Base-by-base conservation (phyloP, 2,888 invertebrate genomes). In the Gari tellinella region DNA sequence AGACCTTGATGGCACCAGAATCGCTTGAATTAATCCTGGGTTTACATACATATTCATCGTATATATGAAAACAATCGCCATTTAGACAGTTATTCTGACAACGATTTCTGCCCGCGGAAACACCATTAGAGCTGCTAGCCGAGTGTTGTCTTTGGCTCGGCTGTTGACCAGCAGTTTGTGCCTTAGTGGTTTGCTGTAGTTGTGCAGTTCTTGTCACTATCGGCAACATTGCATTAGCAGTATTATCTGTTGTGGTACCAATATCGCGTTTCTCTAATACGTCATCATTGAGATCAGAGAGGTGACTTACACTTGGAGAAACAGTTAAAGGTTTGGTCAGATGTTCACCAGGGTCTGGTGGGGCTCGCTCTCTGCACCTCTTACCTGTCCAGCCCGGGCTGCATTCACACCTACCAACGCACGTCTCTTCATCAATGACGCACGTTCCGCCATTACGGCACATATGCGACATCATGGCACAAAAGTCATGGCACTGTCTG, bases 381-480 rank as follows among this genome's bases (percentile, higher is more conserved):
- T 49, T 25, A 1, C 83, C 83, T 7, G 66, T 69, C 73, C 72
- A 75, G 4, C 75, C 75, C 8, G 49, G 55, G 1, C 68, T 57
- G 67, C 83, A 83, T 0, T 72, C 43, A 68, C 83, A 83, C n/a
- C 41, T 62, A 12, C 77, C 77, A 15, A 45, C 49, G 43, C 83
- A 83, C 1, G 79, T 80, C 21, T 37, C 21, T 15, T 69, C 51
- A 40, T 83, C 75, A 43, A 67, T 70, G 12, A 75, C 31, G 48
- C 83, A 83, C 10, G 72, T 64, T 0, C 83, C 82, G 1, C 72
- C 72, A 45, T 79, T 79, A 25, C 60, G 25, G 43, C 79, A 79
- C 31, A 72, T 41, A 5, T 69, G 68, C 0, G 55, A 57, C 19
- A 60, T 64, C 57, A 74, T 63, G 7, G 53, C 21, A 41, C 79